Conservation (phyloP, 2,113 vertebrate species). For the Panthera uncia region DNA sequence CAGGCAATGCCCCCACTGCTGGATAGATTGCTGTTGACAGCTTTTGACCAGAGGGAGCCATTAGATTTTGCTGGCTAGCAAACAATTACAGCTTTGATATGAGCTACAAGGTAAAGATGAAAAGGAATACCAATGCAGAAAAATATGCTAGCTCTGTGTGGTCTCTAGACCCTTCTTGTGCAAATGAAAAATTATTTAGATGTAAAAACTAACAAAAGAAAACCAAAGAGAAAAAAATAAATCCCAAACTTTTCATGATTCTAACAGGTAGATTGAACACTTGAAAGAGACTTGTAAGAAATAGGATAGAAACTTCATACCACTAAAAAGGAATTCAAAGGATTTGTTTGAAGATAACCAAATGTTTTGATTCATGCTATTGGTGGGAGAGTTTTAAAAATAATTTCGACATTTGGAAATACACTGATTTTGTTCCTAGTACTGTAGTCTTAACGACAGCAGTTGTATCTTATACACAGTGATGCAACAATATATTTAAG, state of each 20-base stretch:
- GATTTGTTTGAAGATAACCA: not conserved
- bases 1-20: constrained; percentile 10
- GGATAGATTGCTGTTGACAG: constrained; percentile 76
- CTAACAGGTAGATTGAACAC: not conserved
- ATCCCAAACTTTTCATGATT: not conserved
- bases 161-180: not conserved
- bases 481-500: not conserved
- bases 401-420: not conserved
- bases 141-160: constrained; percentile 48
- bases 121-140: constrained; percentile 48
- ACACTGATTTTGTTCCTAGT: not conserved
- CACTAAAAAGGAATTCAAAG: not conserved
- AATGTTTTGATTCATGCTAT: not conserved
- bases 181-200: constrained; percentile 49
- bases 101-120: constrained; percentile 71
- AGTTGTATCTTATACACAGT: not conserved
- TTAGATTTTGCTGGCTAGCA: constrained; percentile 69
- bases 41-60: constrained; percentile 70
- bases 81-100: constrained; percentile 70
- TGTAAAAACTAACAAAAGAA: not conserved
- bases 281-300: not conserved
- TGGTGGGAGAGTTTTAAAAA: not conserved
- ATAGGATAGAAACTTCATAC: not conserved
- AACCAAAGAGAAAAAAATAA: not conserved
- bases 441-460: not conserved